Evolutionary conservation across 2,113 vertebrate species (phyloP), one percentile per base, ranked within the genome.

Genomic region (Psephotus haematonotus): DNA sequence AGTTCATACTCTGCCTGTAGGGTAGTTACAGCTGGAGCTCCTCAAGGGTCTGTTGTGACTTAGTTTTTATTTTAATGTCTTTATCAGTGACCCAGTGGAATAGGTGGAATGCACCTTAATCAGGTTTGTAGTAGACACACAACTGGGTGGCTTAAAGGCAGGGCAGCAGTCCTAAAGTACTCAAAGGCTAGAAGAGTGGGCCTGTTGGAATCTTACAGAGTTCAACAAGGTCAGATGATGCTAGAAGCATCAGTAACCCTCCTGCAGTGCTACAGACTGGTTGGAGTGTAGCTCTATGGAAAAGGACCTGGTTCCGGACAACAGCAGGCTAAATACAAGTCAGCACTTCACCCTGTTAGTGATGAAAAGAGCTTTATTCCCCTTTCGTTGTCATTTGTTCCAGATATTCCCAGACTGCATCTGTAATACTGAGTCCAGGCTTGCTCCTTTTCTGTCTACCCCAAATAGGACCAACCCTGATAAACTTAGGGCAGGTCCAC

Each of bases 181-280:
- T 64, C 1, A 1, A 65, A 65, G 43, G 28, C n/a, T 52, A 17
- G 63, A 74, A 24, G 53, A 76, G 10, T 14, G 35, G 18, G 11
- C 35, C 27, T 12, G 3, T 39, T 10, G 2, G 17, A 65, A 31
- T 65, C 50, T 27, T 59, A 28, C 0, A 1, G 8, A 19, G 29
- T 71, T 69, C 22, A 47, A 9, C 43, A 74, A 53, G 14, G 29
- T 29, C 10, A 3, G 24, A 63, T 7, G 33, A 27, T 44, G 12
- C 17, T 80, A 49, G 15, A 11, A 46, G 64, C 23, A 27, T 62
- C 1, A 1, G 5, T 81, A 57, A 41, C 17, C 9, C 17, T 47
- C 12, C 62, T 49, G 31, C 24, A 35, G 25, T 81, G 57, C 35
- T 67, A 13, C 13, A 13, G 25, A 11, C 44, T 43, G 50, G 4